These are phyloP conservation scores for Lepus oiostolus DNA, from an alignment of 2,797 vertebrate genomes.

Conservation along the genomic window DNA sequence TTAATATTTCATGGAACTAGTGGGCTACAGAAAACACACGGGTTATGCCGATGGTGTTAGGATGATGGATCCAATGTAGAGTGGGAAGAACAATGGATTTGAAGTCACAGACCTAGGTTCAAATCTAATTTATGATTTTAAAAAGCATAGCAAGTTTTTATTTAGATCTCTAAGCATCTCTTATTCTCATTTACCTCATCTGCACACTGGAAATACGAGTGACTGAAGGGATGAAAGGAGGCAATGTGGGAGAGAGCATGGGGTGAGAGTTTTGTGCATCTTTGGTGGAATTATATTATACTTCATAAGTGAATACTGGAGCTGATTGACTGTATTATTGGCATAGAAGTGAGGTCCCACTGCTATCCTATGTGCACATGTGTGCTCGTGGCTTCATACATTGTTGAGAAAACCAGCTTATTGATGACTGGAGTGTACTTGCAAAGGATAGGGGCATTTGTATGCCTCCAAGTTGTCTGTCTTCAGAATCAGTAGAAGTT, in stretches of 20 bases:
- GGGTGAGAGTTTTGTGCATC: neutral
- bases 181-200: neutral
- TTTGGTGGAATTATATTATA: neutral
- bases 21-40: neutral
- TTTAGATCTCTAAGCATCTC: neutral
- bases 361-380: neutral
- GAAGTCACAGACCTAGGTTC: neutral
- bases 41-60: neutral
- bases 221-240: neutral
- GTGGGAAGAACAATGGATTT: neutral
- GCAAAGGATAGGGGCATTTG: neutral
- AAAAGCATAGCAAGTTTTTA: neutral
- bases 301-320: neutral
- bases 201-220: slow-evolving; percentile 8
- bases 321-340: neutral
- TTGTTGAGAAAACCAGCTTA: neutral
- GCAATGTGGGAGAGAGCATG: neutral
- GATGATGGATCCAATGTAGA: neutral
- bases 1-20: slow-evolving; percentile 66
- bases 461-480: neutral
- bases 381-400: neutral
- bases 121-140: neutral
- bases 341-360: neutral
- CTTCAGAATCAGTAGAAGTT: neutral
- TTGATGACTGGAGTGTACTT: neutral